phyloP scores from a whole-genome alignment of 2,888 invertebrate genomes.

The Tipula helvola region DNA sequence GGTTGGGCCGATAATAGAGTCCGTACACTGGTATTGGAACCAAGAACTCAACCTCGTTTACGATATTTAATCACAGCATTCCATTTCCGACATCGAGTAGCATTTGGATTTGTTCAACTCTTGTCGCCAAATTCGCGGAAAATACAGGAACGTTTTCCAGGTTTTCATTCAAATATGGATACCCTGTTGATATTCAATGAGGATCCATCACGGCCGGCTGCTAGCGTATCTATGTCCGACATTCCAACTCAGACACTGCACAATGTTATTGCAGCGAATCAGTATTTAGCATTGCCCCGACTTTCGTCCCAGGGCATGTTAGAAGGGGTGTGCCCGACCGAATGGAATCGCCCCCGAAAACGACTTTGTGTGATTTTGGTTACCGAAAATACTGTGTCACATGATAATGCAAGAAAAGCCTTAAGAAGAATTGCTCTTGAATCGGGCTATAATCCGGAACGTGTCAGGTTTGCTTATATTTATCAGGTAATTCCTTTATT shows the following conservation, averaged over 20 bases:
- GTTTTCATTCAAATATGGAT: constrained; percentile 54
- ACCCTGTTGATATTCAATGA: constrained; percentile 85
- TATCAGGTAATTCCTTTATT: constrained; percentile 49
- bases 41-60: constrained; percentile 59
- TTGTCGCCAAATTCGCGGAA: constrained; percentile 46
- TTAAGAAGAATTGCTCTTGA: constrained; percentile 59
- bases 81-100: constrained; percentile 71
- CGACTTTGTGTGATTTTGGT: constrained; percentile 69
- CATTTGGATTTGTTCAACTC: constrained; percentile 68
- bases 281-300: constrained; percentile 75
- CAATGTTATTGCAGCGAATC: constrained; percentile 79
- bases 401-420: constrained; percentile 42
- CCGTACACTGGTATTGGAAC: constrained; percentile 77
- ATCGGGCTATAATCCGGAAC: constrained; percentile 49
- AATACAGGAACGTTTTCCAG: constrained; percentile 56
- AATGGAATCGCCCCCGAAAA: constrained; percentile 65
- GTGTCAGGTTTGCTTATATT: constrained; percentile 79
- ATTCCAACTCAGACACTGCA: constrained; percentile 78
- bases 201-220: constrained; percentile 63
- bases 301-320: constrained; percentile 76
- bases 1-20: constrained; percentile 91
- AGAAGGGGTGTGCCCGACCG: constrained; percentile 68
- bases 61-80: constrained; percentile 82
- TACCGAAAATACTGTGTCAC: constrained; percentile 44
- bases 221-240: constrained; percentile 79